These are phyloP conservation scores for Aplocera efformata DNA, from an alignment of 2,888 invertebrate species.

Conservation along the genomic window DNA sequence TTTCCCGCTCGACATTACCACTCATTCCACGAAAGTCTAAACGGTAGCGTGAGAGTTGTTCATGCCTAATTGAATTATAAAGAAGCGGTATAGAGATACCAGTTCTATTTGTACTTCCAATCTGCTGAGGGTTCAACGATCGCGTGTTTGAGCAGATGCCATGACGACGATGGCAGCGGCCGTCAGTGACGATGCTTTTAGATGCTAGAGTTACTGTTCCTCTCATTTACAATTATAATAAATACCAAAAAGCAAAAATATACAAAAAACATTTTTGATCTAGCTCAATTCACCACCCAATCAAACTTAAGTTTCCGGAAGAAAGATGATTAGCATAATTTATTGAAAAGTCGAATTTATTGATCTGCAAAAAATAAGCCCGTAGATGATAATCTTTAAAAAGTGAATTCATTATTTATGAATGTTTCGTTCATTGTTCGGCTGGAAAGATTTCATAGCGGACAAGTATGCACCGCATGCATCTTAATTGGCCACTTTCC, in stretches of 20 bases:
- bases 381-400: too few relatives aligned
- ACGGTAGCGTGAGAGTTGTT: constrained; percentile 32
- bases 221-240: background rate
- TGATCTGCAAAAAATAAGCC: too few relatives aligned
- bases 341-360: too few relatives aligned
- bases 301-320: too few relatives aligned
- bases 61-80: constrained; percentile 42
- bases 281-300: too few relatives aligned
- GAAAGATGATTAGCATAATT: too few relatives aligned
- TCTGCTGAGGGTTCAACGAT: constrained; percentile 61
- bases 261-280: too few relatives aligned
- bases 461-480: constrained; percentile 1
- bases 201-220: constrained; percentile 1
- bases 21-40: constrained; percentile 24
- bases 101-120: constrained; percentile 48
- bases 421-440: too few relatives aligned
- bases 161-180: constrained; percentile 19
- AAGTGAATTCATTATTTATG: too few relatives aligned
- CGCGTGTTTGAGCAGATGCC: constrained; percentile 59
- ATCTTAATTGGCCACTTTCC: constrained; percentile 7
- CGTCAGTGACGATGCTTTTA: constrained; percentile 2
- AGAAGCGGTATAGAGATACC: constrained; percentile 43
- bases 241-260: too few relatives aligned
- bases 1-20: constrained; percentile 13
- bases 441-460: too few relatives aligned